Base-by-base conservation (phyloP, 2,113 vertebrate genomes). In the Centrocercus urophasianus region DNA sequence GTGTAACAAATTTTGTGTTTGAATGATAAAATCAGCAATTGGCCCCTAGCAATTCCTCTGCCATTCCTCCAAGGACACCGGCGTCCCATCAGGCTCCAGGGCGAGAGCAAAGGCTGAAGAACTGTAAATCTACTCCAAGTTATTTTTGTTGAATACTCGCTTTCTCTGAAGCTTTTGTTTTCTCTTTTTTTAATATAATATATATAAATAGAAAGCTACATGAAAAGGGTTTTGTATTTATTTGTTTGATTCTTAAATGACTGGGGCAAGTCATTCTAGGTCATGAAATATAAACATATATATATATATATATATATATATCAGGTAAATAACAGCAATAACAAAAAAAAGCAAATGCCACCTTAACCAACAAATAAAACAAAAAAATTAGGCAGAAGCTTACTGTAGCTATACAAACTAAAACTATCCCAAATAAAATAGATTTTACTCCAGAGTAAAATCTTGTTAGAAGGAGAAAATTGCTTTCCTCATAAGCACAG, bases 1-100 rank as follows among this genome's bases (percentile, higher is more conserved):
- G 98, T 98, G 98, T 98, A 98, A 98, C 98, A 98, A 98, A 98
- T 98, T 98, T 98, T 98, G 98, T 98, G 98, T 98, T 98, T 98
- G 98, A 98, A 98, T 98, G 98, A 98, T 98, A 98, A 98, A 98
- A 98, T 98, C 98, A 98, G 98, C 97, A 98, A 97, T 98, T 97
- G 97, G 98, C 98, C 98, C 97, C 96, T 96, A 98, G 98, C 98
- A 96, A 97, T 98, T 98, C 97, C 97, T 98, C 97, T 96, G 94
- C 97, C 96, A 96, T 98, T 98, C 98, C 98, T 98, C 98, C 98
- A 98, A 98, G 98, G 98, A 98, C 98, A 98, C 97, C 97, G 93
- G 86, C 93, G 97, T 98, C 97, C 98, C 98, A 98, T 98, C 98
- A 97, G 96, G 97, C 98, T 98, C 66, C 94, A 96, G 97, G 98